Conservation (phyloP, 2,797 vertebrate genomes). For the Liasis olivaceus region DNA sequence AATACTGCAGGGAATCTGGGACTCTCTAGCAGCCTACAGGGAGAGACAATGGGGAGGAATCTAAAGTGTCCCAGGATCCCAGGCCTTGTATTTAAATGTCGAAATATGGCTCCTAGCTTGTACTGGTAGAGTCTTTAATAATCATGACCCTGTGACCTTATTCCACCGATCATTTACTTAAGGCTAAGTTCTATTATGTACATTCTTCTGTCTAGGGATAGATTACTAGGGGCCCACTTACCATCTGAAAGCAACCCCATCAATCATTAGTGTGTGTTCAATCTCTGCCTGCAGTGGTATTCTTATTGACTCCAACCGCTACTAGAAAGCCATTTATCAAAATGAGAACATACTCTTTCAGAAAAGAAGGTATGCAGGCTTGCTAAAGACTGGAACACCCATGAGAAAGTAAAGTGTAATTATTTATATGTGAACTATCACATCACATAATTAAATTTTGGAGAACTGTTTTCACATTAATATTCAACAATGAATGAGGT, state of each 20-base stretch:
- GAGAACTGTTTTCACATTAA: slow-evolving; percentile 23
- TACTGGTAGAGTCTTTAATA: background rate
- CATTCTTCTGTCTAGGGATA: background rate
- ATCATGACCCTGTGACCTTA: background rate
- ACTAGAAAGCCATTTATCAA: slow-evolving; percentile 21
- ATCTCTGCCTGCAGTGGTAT: background rate
- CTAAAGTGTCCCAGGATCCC: background rate
- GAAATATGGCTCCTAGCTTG: background rate
- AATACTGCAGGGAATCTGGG: too few relatives aligned
- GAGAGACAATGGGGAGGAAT: background rate
- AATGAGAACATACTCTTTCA: background rate
- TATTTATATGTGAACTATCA: slow-evolving; percentile 19
- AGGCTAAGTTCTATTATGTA: background rate
- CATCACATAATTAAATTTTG: slow-evolving; percentile 28
- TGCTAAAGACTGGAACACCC: background rate
- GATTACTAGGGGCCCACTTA: background rate
- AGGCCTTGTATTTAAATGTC: background rate
- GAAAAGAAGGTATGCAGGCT: background rate
- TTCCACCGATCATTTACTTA: background rate
- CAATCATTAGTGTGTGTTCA: slow-evolving; percentile 18
- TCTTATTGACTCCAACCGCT: slow-evolving; percentile 5
- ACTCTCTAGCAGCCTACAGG: background rate
- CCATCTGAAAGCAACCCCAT: background rate
- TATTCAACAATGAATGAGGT: slow-evolving; percentile 16
- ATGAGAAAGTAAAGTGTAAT: slow-evolving; percentile 29